A percentile compares a stretch with the other conserved stretches of the same genome.
These are phyloP conservation scores for Polyodon spathula DNA, from an alignment of 2,113 vertebrate genomes.

Conservation along the genomic window DNA sequence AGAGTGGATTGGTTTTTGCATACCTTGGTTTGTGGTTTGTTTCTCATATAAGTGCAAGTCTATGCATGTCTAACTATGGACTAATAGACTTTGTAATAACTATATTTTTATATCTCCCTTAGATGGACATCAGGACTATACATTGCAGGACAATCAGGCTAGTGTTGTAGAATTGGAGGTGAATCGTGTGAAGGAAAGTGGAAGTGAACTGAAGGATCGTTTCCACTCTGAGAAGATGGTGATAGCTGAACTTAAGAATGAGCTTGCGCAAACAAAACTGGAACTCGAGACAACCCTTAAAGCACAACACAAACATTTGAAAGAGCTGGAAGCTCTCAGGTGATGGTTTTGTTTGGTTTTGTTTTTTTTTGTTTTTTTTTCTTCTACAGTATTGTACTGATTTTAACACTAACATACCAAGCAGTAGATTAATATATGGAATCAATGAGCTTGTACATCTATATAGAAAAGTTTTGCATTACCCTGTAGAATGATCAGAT, in stretches of 20 bases:
- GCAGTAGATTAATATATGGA: too few species aligned
- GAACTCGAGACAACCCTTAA: conserved; percentile 80
- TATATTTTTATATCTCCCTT: conserved; percentile 14
- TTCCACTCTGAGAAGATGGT: conserved; percentile 53
- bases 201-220: conserved; percentile 53
- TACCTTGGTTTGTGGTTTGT: too few species aligned
- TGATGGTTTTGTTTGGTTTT: too few species aligned
- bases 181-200: conserved; percentile 38
- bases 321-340: conserved; percentile 82
- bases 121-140: conserved; percentile 36
- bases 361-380: too few species aligned
- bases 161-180: conserved; percentile 49
- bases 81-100: background rate
- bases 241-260: conserved; percentile 65
- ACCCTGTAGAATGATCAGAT: too few species aligned
- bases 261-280: conserved; percentile 77
- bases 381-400: too few species aligned
- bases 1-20: too few species aligned
- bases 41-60: too few species aligned
- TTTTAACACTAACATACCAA: too few species aligned
- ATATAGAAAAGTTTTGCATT: too few species aligned
- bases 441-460: too few species aligned
- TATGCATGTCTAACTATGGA: too few species aligned
- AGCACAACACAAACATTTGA: conserved; percentile 80
- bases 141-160: conserved; percentile 50